Percentiles rank a stretch among this genome's conserved stretches.
Conservation (phyloP, 2,797 vertebrate genomes). For the Myotis planiceps region DNA sequence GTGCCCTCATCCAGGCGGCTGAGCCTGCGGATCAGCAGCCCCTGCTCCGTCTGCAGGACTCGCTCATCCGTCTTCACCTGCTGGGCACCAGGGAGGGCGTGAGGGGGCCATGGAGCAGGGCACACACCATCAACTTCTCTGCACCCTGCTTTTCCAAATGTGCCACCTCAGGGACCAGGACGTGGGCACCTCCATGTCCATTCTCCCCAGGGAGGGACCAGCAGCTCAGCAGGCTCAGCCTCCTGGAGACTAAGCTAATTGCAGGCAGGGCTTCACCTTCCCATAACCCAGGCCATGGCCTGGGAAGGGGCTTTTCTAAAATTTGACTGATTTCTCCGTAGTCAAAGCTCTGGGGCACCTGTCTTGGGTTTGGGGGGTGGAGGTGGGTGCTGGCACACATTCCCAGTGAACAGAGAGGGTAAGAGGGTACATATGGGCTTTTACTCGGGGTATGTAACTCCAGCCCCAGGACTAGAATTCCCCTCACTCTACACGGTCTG, state of each 20-base stretch:
- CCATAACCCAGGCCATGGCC: neutral
- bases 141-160: neutral
- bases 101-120: neutral
- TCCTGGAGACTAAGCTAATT: neutral
- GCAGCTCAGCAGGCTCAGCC: neutral
- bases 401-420: neutral
- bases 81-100: rapidly evolving
- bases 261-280: neutral
- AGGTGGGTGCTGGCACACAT: neutral
- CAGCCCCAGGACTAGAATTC: neutral
- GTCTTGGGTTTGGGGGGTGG: neutral
- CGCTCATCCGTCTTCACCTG: slow-evolving; percentile 95
- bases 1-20: slow-evolving; percentile 89
- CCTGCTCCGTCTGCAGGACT: slow-evolving; percentile 91
- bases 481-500: neutral
- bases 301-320: neutral
- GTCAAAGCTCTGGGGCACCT: neutral
- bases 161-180: neutral
- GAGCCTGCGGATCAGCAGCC: slow-evolving; percentile 93
- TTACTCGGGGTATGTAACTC: neutral
- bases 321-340: neutral
- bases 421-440: neutral
- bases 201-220: neutral
- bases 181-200: neutral
- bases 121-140: neutral